Base-by-base conservation (phyloP, 1,140 invertebrate species). In the Parapsyche elsis region DNA sequence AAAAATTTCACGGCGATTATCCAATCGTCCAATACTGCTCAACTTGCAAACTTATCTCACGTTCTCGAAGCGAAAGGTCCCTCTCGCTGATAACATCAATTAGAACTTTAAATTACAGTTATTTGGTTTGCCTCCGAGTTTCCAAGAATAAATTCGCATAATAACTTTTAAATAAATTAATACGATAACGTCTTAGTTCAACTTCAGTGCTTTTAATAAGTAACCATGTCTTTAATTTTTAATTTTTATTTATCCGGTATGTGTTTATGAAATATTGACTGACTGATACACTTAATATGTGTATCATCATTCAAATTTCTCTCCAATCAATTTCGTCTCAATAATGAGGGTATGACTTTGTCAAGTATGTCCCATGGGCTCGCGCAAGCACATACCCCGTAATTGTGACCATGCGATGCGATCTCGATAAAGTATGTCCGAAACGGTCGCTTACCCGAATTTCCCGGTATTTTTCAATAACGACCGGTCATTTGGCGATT, bases 1-100 rank as follows among this genome's bases (percentile, higher is more conserved):
- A 19, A 30, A 71, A 71, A 71, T 71, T 71, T 71, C 67, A 71
- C 67, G 67, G 67, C 67, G 23, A 71, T 71, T 23, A 67, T 24
- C 24, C 19, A 21, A 67, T 67, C 67, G 53, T 59, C 21, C 23
- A 30, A 71, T 23, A 71, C 10, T 19, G 9, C 10, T n/a, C 23
- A 30, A 9, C 24, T 24, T 1, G 24, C 21, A 19, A 71, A 30
- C 38, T 23, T 30, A 71, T 38, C 24, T 61, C 57, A 61, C 57
- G 16, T 61, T 21, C 57, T 61, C 57, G 16, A 61, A 19, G 19
- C 57, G 14, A 61, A 61, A 61, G 9, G 21, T 21, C 21, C 57
- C 16, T 21, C 57, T 19, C 16, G 0, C 5, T 21, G 57, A 61
- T 19, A 9, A 61, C 57, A 61, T 61, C 1, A 61, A 61, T 61